phyloP scores from a whole-genome alignment of 2,888 invertebrate species.

The Spisula solida region DNA sequence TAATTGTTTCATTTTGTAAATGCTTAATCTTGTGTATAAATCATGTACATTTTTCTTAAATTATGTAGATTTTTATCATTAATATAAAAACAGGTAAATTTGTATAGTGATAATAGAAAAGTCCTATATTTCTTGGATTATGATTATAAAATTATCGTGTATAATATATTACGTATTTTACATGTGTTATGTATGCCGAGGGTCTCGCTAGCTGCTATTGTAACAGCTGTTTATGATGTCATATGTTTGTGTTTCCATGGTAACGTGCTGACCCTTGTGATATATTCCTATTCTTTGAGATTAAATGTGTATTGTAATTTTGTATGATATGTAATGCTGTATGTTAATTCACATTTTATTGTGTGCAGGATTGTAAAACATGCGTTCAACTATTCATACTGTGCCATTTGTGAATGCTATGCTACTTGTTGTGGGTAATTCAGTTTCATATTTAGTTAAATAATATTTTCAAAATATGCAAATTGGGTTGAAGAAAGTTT shows the following conservation, averaged over 20 bases:
- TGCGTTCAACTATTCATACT: not conserved
- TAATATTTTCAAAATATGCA: slow-evolving; percentile 13
- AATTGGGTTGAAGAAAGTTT: slow-evolving; percentile 14
- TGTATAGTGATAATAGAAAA: slow-evolving; percentile 20
- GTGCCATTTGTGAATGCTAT: slow-evolving; percentile 25
- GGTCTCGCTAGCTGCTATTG: not conserved
- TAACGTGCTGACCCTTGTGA: not conserved
- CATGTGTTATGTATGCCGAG: not conserved
- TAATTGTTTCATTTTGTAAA: slow-evolving; percentile 23
- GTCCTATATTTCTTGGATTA: slow-evolving; percentile 13
- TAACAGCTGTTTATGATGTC: not conserved
- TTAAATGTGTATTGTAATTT: not conserved
- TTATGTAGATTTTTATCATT: slow-evolving; percentile 28
- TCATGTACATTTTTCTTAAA: slow-evolving; percentile 23
- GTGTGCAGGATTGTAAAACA: not conserved
- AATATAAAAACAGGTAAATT: slow-evolving; percentile 29
- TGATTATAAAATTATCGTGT: not conserved
- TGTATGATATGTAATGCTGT: not conserved
- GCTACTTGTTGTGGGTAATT: not conserved
- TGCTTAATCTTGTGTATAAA: slow-evolving; percentile 11
- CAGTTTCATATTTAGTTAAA: slow-evolving; percentile 25
- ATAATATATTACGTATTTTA: slow-evolving; percentile 21
- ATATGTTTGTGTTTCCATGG: slow-evolving; percentile 12
- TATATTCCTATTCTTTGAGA: slow-evolving; percentile 10
- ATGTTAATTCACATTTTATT: not conserved